Conservation (phyloP, 1,140 invertebrate species). For the Drosophila baimaii region DNA sequence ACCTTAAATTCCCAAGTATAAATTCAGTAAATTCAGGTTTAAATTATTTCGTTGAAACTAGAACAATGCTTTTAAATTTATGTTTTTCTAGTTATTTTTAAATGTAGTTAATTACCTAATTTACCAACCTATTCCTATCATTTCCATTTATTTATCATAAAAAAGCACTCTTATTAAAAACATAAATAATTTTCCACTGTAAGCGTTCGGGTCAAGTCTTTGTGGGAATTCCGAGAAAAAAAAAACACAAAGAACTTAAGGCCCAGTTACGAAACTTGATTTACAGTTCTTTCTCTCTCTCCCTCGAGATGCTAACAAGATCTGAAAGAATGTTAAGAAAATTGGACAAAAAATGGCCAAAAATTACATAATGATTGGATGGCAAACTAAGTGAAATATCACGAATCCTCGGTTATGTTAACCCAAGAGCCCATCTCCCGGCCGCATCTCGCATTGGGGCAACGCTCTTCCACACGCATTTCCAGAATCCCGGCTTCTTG, state of each 20-base stretch:
- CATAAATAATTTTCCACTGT: not conserved
- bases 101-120: not conserved
- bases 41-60: not conserved
- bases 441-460: slow-evolving; percentile 11
- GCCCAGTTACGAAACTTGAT: not conserved
- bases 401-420: slow-evolving; percentile 7
- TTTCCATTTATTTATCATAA: slow-evolving; percentile 1
- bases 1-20: not conserved
- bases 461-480: slow-evolving; percentile 25
- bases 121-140: too few relatives aligned
- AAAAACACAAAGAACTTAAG: not conserved
- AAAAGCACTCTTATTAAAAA: not conserved
- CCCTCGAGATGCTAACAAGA: not conserved
- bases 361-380: slow-evolving; percentile 26
- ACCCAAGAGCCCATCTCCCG: slow-evolving; percentile 4
- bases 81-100: too few relatives aligned
- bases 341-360: slow-evolving; percentile 11
- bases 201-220: not conserved
- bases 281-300: not conserved
- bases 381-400: slow-evolving; percentile 23
- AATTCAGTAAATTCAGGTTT: not conserved
- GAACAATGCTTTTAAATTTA: not conserved
- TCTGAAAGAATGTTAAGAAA: slow-evolving; percentile 7
- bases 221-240: not conserved
- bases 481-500: slow-evolving; percentile 34